Evolutionary conservation across 2,888 invertebrate species (phyloP).

Genomic region (Sminthurinus aureus): DNA sequence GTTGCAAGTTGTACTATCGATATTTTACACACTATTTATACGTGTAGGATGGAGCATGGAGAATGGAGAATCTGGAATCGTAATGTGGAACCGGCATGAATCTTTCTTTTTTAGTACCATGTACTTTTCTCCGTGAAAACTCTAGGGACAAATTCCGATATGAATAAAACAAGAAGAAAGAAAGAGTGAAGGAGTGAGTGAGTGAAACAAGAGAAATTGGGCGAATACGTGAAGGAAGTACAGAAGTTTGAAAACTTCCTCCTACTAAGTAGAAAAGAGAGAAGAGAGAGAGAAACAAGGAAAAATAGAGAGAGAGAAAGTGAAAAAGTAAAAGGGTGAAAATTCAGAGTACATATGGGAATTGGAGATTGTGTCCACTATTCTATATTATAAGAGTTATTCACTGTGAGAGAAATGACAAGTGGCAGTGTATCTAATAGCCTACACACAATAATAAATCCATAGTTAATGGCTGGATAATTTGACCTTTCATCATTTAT

Average conservation of each 20-base stretch:
- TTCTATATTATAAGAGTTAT: conserved; percentile 13
- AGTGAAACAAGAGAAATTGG: background rate
- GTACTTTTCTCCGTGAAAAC: background rate
- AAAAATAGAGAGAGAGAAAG: background rate
- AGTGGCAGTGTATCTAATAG: conserved; percentile 11
- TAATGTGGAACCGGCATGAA: background rate
- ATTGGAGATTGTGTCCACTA: conserved; percentile 30
- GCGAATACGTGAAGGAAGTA: background rate
- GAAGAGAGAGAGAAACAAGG: no score
- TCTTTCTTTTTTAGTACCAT: background rate
- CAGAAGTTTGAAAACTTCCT: no score
- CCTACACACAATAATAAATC: conserved; percentile 39
- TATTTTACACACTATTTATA: no score
- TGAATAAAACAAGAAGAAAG: background rate
- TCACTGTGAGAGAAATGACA: conserved; percentile 8
- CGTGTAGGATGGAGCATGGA: no score
- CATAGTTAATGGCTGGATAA: conserved; percentile 36
- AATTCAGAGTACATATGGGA: conserved; percentile 16
- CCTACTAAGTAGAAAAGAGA: background rate
- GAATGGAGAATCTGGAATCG: no score
- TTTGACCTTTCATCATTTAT: conserved; percentile 39
- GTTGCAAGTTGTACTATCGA: no score
- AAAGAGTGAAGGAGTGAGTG: background rate
- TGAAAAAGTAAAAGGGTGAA: background rate
- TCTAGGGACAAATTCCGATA: conserved; percentile 24